phyloP scores from a whole-genome alignment of 2,113 vertebrate genomes.

The Origma solitaria region DNA sequence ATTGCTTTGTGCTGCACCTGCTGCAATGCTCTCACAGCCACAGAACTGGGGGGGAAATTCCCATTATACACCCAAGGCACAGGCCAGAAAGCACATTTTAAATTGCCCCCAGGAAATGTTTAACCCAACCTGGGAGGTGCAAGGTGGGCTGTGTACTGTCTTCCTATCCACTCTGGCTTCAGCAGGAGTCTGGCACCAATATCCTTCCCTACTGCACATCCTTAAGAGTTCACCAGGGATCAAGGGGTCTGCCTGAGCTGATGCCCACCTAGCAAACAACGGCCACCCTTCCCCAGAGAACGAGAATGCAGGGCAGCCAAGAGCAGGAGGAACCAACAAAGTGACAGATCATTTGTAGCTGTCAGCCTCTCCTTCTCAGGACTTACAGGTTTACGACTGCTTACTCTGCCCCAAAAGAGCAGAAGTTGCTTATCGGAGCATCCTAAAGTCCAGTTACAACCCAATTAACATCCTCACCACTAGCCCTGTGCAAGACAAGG shows the following conservation, averaged over 20 bases:
- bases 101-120: background rate
- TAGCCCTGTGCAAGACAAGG: background rate
- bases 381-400: background rate
- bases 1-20: background rate
- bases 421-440: background rate
- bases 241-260: background rate
- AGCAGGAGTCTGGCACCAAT: background rate
- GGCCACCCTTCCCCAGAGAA: background rate
- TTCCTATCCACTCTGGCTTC: background rate
- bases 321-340: background rate
- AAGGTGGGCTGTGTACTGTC: background rate
- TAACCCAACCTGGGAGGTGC: background rate
- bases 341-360: background rate
- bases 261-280: background rate
- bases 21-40: background rate
- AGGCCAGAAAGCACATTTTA: background rate
- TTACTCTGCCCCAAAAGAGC: background rate
- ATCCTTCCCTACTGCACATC: background rate
- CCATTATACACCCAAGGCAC: background rate
- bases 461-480: background rate
- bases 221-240: background rate
- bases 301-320: rapidly evolving
- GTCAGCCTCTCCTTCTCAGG: background rate
- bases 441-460: background rate
- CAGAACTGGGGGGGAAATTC: background rate